phyloP scores from a whole-genome alignment of 2,113 vertebrate genomes.

The Apodemus speciosus region DNA sequence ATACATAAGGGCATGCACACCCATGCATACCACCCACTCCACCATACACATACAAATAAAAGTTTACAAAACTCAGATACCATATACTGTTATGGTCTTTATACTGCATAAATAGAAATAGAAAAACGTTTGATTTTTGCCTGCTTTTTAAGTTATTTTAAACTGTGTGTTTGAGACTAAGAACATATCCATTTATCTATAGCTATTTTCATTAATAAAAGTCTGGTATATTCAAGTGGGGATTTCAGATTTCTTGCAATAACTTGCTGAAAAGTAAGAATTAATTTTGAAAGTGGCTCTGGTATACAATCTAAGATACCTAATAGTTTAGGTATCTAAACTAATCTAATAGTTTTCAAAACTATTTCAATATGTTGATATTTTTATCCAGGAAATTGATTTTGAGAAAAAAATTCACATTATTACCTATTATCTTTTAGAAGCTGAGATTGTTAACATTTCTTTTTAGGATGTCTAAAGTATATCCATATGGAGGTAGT shows the following conservation, averaged over 20 bases:
- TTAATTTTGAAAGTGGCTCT: not conserved
- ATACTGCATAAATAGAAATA: not conserved
- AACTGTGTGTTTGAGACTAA: not conserved
- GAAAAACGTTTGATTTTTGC: not conserved
- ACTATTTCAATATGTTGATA: not conserved
- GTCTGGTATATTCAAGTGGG: not conserved
- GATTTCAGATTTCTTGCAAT: not conserved
- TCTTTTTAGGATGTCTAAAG: not conserved
- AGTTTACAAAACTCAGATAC: not conserved
- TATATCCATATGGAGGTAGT: not conserved
- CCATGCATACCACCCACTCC: not conserved
- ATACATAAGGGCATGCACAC: not conserved
- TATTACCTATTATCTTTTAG: conserved; percentile 65
- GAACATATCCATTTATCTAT: not conserved
- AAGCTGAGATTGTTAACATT: conserved; percentile 54
- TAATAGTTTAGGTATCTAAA: too few species aligned
- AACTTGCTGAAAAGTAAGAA: not conserved
- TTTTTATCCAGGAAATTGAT: not conserved
- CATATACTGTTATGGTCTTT: not conserved
- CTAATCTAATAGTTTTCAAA: too few species aligned
- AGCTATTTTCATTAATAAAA: not conserved
- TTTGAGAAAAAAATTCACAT: conserved; percentile 8
- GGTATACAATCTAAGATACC: not conserved
- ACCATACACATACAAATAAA: not conserved
- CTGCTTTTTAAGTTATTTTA: not conserved